phyloP scores from a whole-genome alignment of 2,113 vertebrate genomes.

The Ictidomys tridecemlineatus region DNA sequence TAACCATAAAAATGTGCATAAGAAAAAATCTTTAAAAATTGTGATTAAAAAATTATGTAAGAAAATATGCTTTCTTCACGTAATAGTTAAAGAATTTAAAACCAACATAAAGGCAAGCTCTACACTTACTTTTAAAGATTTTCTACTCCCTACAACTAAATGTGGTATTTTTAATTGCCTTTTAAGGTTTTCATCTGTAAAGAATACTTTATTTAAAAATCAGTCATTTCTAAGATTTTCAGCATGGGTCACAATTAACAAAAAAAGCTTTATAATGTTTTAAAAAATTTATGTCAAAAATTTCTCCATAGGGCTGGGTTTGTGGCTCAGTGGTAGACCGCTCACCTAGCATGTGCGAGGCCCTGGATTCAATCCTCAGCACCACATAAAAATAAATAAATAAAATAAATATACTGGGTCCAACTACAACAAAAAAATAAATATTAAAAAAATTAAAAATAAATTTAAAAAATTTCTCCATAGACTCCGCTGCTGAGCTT shows the following conservation, averaged over 20 bases:
- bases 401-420: too few relatives aligned
- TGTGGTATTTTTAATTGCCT: not conserved
- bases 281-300: not conserved
- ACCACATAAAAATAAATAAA: too few relatives aligned
- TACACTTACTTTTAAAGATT: not conserved
- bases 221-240: slow-evolving; percentile 31
- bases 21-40: slow-evolving; percentile 25
- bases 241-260: slow-evolving; percentile 29
- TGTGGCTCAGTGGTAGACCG: too few relatives aligned
- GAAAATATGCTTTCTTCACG: not conserved
- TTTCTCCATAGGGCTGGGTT: too few relatives aligned
- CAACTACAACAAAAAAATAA: too few relatives aligned
- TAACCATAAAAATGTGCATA: not conserved
- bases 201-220: slow-evolving; percentile 40
- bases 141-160: not conserved
- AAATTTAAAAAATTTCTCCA: not conserved
- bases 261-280: not conserved
- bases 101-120: slow-evolving; percentile 1
- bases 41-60: not conserved
- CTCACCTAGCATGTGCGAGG: too few relatives aligned
- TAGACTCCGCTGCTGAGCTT: too few relatives aligned
- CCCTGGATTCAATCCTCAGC: too few relatives aligned
- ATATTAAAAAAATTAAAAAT: too few relatives aligned
- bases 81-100: slow-evolving; percentile 13
- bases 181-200: slow-evolving; percentile 42